A percentile compares a stretch with the other conserved stretches of the same genome.
Conservation (phyloP, 2,797 vertebrate species). For the Aphelocoma californica region DNA sequence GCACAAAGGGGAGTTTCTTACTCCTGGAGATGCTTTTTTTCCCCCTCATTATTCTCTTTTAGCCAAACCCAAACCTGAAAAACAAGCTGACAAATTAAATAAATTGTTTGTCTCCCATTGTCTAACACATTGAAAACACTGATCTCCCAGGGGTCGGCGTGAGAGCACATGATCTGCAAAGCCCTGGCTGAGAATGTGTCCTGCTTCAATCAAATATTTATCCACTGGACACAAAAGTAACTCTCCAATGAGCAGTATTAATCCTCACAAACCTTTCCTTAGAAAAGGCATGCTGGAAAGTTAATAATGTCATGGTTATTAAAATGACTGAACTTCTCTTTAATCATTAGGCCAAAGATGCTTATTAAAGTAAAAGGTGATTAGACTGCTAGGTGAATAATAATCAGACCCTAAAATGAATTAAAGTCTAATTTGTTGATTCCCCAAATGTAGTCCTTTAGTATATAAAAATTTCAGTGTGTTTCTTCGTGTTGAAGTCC, state of each 20-base stretch:
- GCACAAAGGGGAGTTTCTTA: not conserved
- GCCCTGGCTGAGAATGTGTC: not conserved
- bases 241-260: constrained; percentile 71
- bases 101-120: constrained; percentile 16
- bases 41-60: not conserved
- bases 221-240: constrained; percentile 71
- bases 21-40: not conserved
- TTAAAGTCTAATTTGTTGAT: constrained; percentile 52
- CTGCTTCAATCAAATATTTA: constrained; percentile 72
- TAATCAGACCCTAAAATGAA: constrained; percentile 46
- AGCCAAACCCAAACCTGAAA: constrained; percentile 49
- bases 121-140: not conserved
- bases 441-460: not conserved
- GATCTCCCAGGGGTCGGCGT: not conserved
- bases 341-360: constrained; percentile 60
- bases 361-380: constrained; percentile 67
- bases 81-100: constrained; percentile 52
- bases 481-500: not conserved
- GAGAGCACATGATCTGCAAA: not conserved
- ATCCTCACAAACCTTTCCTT: constrained; percentile 70
- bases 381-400: constrained; percentile 55
- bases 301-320: constrained; percentile 73
- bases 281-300: constrained; percentile 72
- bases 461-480: not conserved
- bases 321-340: constrained; percentile 60